Base-by-base conservation (phyloP, 2,888 invertebrate genomes). In the Drosophila nr. medialis region DNA sequence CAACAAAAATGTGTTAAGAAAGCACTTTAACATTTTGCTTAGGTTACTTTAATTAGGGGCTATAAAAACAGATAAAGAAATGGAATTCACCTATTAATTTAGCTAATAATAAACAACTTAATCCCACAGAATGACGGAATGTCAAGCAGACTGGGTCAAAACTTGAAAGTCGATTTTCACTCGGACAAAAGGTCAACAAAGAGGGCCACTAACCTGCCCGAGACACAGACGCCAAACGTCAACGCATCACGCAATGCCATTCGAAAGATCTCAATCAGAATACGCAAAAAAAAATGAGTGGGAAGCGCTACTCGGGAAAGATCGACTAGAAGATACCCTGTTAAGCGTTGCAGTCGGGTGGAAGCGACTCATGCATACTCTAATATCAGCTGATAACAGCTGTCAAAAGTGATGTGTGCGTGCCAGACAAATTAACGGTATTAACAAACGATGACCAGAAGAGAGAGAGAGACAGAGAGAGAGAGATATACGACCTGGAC, bases 231-330 rank as follows among this genome's bases (percentile, higher is more conserved):
- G 24, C 5, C 45, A 61, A 54, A 61, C 55, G 58, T 73, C 54
- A 60, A 56, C 59, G 50, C 61, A 48, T 55, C 86, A 83, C 75
- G 83, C 80, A 68, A 77, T 58, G 34, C 48, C 70, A 59, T 69
- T 87, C 69, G 62, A 67, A 36, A 60, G 49, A 55, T 21, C 27
- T 62, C 80, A 87, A 77, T 80, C 70, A 64, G 49, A 60, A 64
- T 63, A 59, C 36, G 63, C 59, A 64, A 53, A 55, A 61, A 7
- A 15, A 34, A 42, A 3, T 8, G 2, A 15, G 21, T 45, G 45
- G 13, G 45, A 24, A 24, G 2, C 15, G 15, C 45, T 45, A 15
- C 7, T 8, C 4, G 45, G 1, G 7, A 8, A 45, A 8, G 24
- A 15, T 45, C 8, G 13, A 24, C 45, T 24, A 15, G 15, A 2